Conservation (phyloP, 1,140 invertebrate genomes). For the Whitmania pigra region DNA sequence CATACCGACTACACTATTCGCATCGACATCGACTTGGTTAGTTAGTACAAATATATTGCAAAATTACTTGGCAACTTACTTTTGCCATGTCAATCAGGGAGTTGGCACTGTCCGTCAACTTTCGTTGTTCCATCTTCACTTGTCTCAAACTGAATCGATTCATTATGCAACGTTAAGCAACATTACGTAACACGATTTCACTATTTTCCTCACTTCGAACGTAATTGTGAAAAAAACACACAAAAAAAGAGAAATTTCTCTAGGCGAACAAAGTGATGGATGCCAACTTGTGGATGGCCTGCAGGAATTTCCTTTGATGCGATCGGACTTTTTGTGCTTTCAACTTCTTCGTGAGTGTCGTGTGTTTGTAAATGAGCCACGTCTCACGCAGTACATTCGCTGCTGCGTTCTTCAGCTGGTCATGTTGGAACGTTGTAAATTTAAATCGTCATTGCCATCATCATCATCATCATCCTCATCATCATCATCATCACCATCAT, state of each 20-base stretch:
- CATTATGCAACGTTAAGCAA: no score
- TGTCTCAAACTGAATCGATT: constrained; percentile 10
- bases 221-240: neutral
- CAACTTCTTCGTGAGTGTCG: constrained; percentile 89
- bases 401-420: constrained; percentile 88
- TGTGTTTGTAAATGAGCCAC: constrained; percentile 99
- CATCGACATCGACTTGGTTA: neutral
- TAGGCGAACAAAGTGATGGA: neutral
- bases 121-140: constrained; percentile 78
- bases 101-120: constrained; percentile 96
- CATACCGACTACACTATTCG: no score
- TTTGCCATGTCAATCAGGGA: constrained; percentile 99
- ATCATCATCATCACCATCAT: no score
- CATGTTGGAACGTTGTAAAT: no score
- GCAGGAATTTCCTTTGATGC: constrained; percentile 96
- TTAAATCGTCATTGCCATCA: no score
- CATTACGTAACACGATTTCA: neutral
- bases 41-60: no score
- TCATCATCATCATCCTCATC: no score
- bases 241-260: neutral
- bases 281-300: constrained; percentile 91
- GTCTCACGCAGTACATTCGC: constrained; percentile 97
- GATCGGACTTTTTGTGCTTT: constrained; percentile 85
- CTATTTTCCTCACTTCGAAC: neutral
- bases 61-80: constrained; percentile 53